Percentiles rank a stretch among this genome's conserved stretches.
Evolutionary conservation across 2,113 vertebrate species (phyloP).

Genomic region (Sphyrna mokarran): DNA sequence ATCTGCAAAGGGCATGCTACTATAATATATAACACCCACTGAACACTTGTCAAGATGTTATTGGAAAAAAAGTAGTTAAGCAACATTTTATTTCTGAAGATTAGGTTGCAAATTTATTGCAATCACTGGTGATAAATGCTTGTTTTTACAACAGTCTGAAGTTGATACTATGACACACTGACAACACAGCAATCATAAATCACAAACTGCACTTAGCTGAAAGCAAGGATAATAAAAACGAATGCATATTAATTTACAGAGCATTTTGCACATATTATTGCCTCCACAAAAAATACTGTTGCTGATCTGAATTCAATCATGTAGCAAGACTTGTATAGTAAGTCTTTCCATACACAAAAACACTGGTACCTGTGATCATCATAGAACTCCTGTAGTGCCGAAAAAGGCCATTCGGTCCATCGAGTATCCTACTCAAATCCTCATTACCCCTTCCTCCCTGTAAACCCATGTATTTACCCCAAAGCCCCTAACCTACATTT

Average conservation of each 20-base stretch:
- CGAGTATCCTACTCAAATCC: too few relatives aligned
- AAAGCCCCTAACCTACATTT: too few relatives aligned
- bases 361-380: neutral
- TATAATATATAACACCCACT: constrained; percentile 32
- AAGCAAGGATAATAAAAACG: constrained; percentile 34
- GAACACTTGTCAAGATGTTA: constrained; percentile 33
- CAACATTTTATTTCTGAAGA: constrained; percentile 36
- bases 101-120: constrained; percentile 38
- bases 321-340: neutral
- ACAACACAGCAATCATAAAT: constrained; percentile 37
- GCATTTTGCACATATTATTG: constrained; percentile 1
- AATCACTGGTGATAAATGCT: constrained; percentile 36
- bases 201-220: constrained; percentile 32
- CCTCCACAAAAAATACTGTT: neutral
- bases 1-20: constrained; percentile 24
- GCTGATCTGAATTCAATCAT: neutral
- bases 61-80: constrained; percentile 28
- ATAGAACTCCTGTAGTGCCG: too few relatives aligned
- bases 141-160: constrained; percentile 36
- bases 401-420: too few relatives aligned
- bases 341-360: neutral
- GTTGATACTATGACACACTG: constrained; percentile 32
- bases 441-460: too few relatives aligned
- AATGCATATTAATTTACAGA: constrained; percentile 36
- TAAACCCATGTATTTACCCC: too few relatives aligned